phyloP scores from a whole-genome alignment of 2,113 vertebrate genomes.

The Centropus unirufus region DNA sequence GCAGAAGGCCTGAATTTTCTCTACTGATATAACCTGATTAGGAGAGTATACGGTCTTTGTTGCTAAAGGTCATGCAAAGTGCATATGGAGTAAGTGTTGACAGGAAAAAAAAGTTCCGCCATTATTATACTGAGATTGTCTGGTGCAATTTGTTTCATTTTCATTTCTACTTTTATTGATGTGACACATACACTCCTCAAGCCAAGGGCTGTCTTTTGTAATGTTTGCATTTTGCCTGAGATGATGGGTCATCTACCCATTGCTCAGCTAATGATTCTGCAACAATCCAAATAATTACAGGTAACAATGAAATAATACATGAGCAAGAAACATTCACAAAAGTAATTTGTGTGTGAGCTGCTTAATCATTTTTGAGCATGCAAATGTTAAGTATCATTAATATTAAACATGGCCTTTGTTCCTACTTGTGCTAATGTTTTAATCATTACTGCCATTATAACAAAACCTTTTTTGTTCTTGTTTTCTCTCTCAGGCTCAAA shows the following conservation, averaged over 20 bases:
- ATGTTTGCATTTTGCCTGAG: not conserved
- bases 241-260: not conserved
- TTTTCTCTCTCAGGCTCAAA: conserved; percentile 83
- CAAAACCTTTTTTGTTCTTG: not conserved
- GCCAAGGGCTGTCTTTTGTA: not conserved
- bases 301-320: not conserved
- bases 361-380: not conserved
- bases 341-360: not conserved
- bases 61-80: not conserved
- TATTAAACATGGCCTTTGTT: not conserved
- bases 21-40: not conserved
- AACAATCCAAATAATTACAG: not conserved
- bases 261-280: not conserved
- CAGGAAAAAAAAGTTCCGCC: not conserved
- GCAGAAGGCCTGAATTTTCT: not conserved
- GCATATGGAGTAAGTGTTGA: accelerated
- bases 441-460: not conserved
- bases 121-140: not conserved
- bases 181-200: not conserved
- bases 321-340: not conserved
- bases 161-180: not conserved
- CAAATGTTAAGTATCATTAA: not conserved
- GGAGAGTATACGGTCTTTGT: not conserved
- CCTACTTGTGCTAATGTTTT: not conserved
- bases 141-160: not conserved